Evolutionary conservation across 2,888 invertebrate genomes (phyloP).

Genomic region (Temnothorax ravouxi): DNA sequence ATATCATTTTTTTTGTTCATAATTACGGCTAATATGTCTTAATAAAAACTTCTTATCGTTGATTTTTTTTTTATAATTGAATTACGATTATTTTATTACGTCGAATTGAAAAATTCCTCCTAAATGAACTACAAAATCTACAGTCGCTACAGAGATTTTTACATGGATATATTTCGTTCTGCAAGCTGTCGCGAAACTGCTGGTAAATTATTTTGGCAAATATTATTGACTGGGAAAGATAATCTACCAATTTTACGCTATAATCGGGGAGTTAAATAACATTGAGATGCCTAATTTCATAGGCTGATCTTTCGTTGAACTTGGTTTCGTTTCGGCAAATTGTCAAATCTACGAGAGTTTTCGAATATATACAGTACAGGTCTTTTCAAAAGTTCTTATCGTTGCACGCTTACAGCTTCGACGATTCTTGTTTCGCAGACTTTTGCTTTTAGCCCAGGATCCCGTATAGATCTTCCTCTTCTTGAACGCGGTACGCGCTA

Average conservation of each 20-base stretch:
- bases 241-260: not conserved
- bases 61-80: conserved; percentile 9
- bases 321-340: not conserved
- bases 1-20: not conserved
- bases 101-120: not conserved
- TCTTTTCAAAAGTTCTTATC: not conserved
- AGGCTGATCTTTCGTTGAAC: not conserved
- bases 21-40: not conserved
- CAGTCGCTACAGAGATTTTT: conserved; percentile 15
- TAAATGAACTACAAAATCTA: conserved; percentile 21
- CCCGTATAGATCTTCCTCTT: not conserved
- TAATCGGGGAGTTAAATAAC: not conserved
- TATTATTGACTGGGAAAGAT: not conserved
- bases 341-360: not conserved
- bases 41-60: conserved; percentile 5
- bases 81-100: conserved; percentile 27
- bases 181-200: not conserved
- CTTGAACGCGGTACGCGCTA: not conserved
- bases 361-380: not conserved
- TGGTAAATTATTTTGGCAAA: not conserved
- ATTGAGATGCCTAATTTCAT: not conserved
- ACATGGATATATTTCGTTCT: not conserved
- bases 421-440: conserved; percentile 1
- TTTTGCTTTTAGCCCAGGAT: not conserved
- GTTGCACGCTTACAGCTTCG: not conserved